These are phyloP conservation scores for Halocaridina rubra DNA, from an alignment of 2,888 invertebrate genomes.

Conservation along the genomic window DNA sequence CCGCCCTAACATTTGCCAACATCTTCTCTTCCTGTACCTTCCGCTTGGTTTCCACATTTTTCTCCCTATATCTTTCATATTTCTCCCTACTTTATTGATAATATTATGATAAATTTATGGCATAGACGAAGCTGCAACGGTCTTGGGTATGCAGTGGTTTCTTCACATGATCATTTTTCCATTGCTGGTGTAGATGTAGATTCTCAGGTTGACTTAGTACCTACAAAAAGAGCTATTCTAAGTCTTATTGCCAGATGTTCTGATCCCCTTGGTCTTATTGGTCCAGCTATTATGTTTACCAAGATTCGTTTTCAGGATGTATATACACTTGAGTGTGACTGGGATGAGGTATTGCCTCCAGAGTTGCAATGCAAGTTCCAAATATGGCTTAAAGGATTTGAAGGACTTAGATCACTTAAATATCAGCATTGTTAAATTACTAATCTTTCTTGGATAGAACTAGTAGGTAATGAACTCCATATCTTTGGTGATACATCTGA, in stretches of 20 bases:
- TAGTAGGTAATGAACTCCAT: conserved; percentile 19
- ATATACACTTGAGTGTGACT: conserved; percentile 37
- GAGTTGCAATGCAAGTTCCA: conserved; percentile 15
- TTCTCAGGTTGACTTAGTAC: not conserved
- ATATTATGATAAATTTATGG: too few relatives aligned
- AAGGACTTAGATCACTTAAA: not conserved
- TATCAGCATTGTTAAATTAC: conserved; percentile 22
- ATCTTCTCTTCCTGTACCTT: too few relatives aligned
- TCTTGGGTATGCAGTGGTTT: conserved; percentile 49
- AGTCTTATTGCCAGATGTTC: conserved; percentile 33
- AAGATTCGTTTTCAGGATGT: conserved; percentile 56
- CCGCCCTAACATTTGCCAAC: too few relatives aligned
- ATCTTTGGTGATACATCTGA: conserved; percentile 38
- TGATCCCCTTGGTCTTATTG: conserved; percentile 40
- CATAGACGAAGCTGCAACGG: conserved; percentile 4
- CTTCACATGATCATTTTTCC: not conserved
- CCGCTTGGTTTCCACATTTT: too few relatives aligned
- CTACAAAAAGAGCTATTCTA: conserved; percentile 20
- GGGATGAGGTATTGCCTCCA: conserved; percentile 24
- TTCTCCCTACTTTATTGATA: too few relatives aligned
- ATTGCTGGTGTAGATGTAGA: not conserved
- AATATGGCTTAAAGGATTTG: not conserved
- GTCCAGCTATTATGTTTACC: conserved; percentile 7
- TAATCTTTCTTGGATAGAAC: not conserved
- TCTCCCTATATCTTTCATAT: too few relatives aligned